Conservation (phyloP, 2,888 invertebrate species). For the Diloba caeruleocephala region DNA sequence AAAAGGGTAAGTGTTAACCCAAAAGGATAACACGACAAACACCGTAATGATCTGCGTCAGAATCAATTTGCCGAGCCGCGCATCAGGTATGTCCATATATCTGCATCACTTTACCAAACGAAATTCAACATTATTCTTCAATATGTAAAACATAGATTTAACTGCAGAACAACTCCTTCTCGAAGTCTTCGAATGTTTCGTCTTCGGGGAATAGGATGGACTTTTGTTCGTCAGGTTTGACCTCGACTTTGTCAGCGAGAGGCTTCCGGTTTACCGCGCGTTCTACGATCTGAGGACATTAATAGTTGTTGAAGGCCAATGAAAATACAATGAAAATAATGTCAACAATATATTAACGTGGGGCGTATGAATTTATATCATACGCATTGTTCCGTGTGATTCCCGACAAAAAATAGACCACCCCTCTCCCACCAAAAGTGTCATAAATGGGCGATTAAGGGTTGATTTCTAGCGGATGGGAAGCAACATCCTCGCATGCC, state of each 20-base stretch:
- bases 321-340: no score
- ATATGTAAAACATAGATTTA: constrained; percentile 51
- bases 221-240: constrained; percentile 80
- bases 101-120: constrained; percentile 41
- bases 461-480: no score
- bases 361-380: no score
- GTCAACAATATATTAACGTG: no score
- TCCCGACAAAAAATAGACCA: no score
- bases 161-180: constrained; percentile 90
- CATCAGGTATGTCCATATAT: constrained; percentile 89
- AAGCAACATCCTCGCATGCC: no score
- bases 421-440: no score
- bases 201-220: constrained; percentile 91
- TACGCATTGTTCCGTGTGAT: no score
- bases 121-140: constrained; percentile 15
- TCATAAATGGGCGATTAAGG: no score
- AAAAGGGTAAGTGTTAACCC: constrained; percentile 92
- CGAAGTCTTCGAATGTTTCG: constrained; percentile 90
- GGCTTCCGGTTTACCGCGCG: constrained; percentile 88
- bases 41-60: constrained; percentile 85
- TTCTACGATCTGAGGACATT: constrained; percentile 84
- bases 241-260: constrained; percentile 72
- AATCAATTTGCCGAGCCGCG: constrained; percentile 88
- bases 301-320: no score
- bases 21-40: constrained; percentile 90